Percentiles rank a stretch among this genome's conserved stretches.
These are phyloP conservation scores for Sciaenops ocellatus DNA, from an alignment of 2,797 vertebrate genomes.

Conservation along the genomic window DNA sequence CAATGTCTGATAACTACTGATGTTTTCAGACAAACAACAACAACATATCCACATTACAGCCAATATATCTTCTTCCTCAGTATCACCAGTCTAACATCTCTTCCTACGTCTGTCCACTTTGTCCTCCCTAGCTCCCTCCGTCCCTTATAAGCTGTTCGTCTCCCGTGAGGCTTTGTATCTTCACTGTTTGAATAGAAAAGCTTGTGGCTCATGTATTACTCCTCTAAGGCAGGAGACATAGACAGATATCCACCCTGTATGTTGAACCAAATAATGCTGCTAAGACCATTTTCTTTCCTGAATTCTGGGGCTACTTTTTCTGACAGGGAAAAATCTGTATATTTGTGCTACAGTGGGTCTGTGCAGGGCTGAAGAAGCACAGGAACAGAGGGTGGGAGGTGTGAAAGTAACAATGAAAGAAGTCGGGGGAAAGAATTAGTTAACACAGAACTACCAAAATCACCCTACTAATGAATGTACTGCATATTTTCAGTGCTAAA, in stretches of 20 bases:
- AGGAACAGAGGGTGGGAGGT: not conserved
- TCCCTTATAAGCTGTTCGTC: conserved; percentile 1
- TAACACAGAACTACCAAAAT: not conserved
- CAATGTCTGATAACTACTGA: not conserved
- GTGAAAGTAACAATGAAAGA: no score
- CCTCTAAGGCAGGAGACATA: not conserved
- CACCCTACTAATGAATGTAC: not conserved
- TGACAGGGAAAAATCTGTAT: not conserved
- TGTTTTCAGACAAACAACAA: not conserved
- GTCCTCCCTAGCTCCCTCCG: not conserved
- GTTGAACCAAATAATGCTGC: conserved; percentile 14
- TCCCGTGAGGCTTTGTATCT: conserved; percentile 16
- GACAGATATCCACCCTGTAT: conserved; percentile 3
- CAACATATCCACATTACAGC: not conserved
- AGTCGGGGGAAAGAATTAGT: no score
- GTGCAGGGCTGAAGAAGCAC: not conserved
- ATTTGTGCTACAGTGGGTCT: not conserved
- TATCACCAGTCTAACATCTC: not conserved
- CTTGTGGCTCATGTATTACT: conserved; percentile 10
- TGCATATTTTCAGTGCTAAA: not conserved
- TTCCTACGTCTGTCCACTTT: not conserved
- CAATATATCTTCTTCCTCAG: not conserved
- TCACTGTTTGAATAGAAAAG: conserved; percentile 5
- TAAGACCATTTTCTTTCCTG: not conserved
- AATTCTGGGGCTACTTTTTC: not conserved